These are phyloP conservation scores for Amblyteles armatorius DNA, from an alignment of 2,888 invertebrate genomes.

Conservation along the genomic window DNA sequence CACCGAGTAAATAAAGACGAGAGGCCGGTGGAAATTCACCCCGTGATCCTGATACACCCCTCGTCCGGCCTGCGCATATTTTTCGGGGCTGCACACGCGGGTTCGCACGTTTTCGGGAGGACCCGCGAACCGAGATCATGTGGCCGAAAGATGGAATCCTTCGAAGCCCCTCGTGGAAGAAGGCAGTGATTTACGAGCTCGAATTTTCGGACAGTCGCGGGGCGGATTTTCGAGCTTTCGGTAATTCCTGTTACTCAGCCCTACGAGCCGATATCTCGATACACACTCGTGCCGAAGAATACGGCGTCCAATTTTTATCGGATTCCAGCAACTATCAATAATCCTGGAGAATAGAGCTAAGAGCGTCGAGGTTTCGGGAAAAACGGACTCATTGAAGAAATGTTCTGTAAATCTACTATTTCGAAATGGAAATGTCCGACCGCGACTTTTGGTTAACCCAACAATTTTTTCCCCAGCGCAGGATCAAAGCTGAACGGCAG, in stretches of 20 bases:
- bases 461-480: too few species aligned
- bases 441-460: too few species aligned
- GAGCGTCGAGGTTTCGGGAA: background rate
- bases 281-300: slow-evolving; percentile 12
- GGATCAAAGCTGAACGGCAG: too few species aligned
- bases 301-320: slow-evolving; percentile 46
- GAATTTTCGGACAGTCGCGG: slow-evolving; percentile 63
- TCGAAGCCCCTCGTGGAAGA: slow-evolving; percentile 42
- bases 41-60: slow-evolving; percentile 44
- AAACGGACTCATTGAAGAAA: background rate
- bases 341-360: background rate
- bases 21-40: slow-evolving; percentile 40
- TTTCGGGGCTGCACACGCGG: slow-evolving; percentile 70
- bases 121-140: slow-evolving; percentile 48
- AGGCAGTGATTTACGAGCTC: slow-evolving; percentile 75
- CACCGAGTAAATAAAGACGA: slow-evolving; percentile 74
- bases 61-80: slow-evolving; percentile 62
- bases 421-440: background rate
- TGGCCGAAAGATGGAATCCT: slow-evolving; percentile 66
- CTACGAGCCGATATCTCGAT: slow-evolving; percentile 13
- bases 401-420: background rate
- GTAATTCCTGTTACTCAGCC: slow-evolving; percentile 8
- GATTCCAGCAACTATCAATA: slow-evolving; percentile 53
- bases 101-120: slow-evolving; percentile 73
- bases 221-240: slow-evolving; percentile 9